Percentiles rank a stretch among this genome's conserved stretches.
These are phyloP conservation scores for Globia sparganii DNA, from an alignment of 2,888 invertebrate species.

Conservation along the genomic window DNA sequence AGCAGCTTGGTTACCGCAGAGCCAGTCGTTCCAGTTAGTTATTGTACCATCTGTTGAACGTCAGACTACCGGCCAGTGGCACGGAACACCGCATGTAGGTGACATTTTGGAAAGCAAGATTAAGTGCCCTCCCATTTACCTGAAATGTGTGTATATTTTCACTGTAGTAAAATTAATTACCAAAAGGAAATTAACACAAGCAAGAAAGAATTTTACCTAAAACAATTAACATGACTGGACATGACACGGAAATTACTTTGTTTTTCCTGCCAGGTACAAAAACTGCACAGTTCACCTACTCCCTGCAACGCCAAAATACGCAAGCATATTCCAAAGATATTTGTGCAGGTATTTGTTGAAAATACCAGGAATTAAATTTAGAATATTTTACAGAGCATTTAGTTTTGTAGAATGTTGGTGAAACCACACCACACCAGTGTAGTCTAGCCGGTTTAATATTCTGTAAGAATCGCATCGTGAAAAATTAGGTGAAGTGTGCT, in stretches of 20 bases:
- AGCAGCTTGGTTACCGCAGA: constrained; percentile 14
- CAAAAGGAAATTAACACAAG: not conserved
- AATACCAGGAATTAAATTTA: constrained; percentile 14
- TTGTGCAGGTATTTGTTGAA: constrained; percentile 4
- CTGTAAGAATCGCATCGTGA: not conserved
- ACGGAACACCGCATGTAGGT: not conserved
- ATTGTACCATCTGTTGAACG: constrained; percentile 34
- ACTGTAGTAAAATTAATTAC: not conserved
- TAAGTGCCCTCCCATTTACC: not conserved
- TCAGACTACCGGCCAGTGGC: constrained; percentile 10
- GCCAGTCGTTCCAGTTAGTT: constrained; percentile 11
- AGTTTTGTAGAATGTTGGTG: constrained; percentile 5
- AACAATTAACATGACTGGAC: not conserved
- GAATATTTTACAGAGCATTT: constrained; percentile 8
- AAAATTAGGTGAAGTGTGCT: not conserved
- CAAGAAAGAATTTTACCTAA: not conserved
- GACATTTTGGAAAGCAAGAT: constrained; percentile 36
- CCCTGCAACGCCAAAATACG: not conserved
- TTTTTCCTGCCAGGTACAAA: not conserved
- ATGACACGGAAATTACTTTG: not conserved
- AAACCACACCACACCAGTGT: not conserved
- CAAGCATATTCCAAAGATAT: constrained; percentile 5
- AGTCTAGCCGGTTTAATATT: not conserved
- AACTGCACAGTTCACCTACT: not conserved
- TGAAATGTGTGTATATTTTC: not conserved